phyloP scores from a whole-genome alignment of 2,113 vertebrate genomes.

The Anguilla japonica region DNA sequence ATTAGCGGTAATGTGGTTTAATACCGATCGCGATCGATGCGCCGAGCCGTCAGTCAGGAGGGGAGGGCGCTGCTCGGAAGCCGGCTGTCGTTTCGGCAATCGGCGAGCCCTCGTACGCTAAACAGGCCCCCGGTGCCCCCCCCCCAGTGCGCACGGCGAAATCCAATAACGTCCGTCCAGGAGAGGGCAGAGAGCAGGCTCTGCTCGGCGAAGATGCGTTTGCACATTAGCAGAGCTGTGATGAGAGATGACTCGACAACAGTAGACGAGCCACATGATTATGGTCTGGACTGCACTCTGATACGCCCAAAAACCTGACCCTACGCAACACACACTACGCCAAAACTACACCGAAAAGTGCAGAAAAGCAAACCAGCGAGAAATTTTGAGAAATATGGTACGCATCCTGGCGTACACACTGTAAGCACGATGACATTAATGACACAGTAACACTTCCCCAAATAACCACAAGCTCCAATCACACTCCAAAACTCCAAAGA shows the following conservation, averaged over 20 bases:
- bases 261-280: neutral
- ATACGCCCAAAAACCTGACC: neutral
- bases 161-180: neutral
- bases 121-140: conserved; percentile 7
- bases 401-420: neutral
- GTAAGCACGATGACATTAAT: too few species aligned
- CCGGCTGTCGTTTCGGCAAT: neutral
- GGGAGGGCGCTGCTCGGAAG: conserved; percentile 15
- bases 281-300: neutral
- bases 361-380: neutral
- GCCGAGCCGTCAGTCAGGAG: conserved; percentile 1
- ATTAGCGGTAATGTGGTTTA: conserved; percentile 29
- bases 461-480: neutral
- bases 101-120: conserved; percentile 17
- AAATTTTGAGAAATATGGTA: neutral
- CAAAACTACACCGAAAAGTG: neutral
- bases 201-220: neutral
- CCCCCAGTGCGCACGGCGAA: neutral
- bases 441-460: too few species aligned
- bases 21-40: conserved; percentile 24
- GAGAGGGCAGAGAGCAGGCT: neutral
- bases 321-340: neutral
- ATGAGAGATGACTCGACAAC: neutral
- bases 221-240: neutral
- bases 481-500: neutral